Evolutionary conservation across 2,113 vertebrate genomes (phyloP), one percentile per base, ranked within the genome.

Genomic region (Megaceryle torquata): DNA sequence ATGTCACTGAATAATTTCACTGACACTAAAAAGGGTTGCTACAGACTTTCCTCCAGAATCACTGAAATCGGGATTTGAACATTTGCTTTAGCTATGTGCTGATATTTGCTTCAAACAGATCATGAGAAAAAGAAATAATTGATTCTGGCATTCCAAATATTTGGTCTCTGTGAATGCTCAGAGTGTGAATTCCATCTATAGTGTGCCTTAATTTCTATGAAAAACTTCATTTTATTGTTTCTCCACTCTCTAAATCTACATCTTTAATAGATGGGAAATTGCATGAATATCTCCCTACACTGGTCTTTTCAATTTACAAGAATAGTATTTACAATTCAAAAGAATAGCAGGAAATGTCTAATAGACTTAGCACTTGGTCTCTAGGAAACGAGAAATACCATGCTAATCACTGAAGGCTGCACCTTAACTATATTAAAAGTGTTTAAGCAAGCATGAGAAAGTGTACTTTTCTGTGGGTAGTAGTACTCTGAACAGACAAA

Each of bases 311-410:
- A 97, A 92, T 97, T 88, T 95, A 91, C 86, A 91, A 96, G 88
- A 97, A 97, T 81, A 93, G 95, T 96, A 97, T 97, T 97, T 96
- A 97, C 96, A 97, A 96, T 96, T 97, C 87, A 97, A 96, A 98
- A 97, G 88, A 97, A 97, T 95, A 94, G 86, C 94, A 95, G 95
- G 96, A 97, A 98, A 97, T 94, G 80, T 97, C 91, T 96, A 97
- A 97, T 88, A 95, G 93, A 94, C 92, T 97, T 97, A 96, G 71
- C 82, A 88, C 93, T 98, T 90, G 87, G 92, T 94, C 80, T 98
- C 97, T 96, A 95, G 95, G 93, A 97, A 98, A 97, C 91, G 7
- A 96, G 92, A 97, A 96, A 96, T 85, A 92, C 89, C 92, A 91
- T 72, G 86, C 91, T 97, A 95, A 97, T 97, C 89, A 93, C 86